Evolutionary conservation across 2,113 vertebrate species (phyloP), one percentile per base, ranked within the genome.

Genomic region (Erythrocercus mccallii): DNA sequence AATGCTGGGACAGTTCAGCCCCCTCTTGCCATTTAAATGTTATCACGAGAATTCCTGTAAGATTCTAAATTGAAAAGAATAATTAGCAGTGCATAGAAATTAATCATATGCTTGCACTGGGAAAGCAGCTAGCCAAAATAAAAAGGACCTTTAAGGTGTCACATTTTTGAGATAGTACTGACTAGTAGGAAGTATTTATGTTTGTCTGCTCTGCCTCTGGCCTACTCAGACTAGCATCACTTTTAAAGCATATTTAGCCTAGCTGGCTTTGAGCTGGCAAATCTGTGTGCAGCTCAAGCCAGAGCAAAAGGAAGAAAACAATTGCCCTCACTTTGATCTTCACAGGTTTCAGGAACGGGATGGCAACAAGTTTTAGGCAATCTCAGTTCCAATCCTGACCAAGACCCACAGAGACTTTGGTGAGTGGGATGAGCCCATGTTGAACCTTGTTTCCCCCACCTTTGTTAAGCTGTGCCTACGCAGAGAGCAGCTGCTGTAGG

Each of bases 1-100:
- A 82, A 22, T 47, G 54, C 28, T 88, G 33, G 37, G 31, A 60
- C 44, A 53, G 81, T 94, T 95, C 91, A 96, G 80, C 77, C 81
- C 78, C 40, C 38, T 94, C 69, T 91, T 96, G 92, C 96, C 87
- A 94, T 97, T 97, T 95, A 96, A 97, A 92, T 82, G 73, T 54
- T 96, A 94, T 69, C 88, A 86, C 71, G 82, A 94, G 71, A 91
- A 50, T 73, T 89, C 93, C 77, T 35, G 19, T 82, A 94, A 91
- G 30, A 78, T 81, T 88, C 51, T 20, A 58, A 77, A 92, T 64
- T 92, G 85, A 82, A 88, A 95, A 62, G 96, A 97, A 88, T 68
- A 95, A 95, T 35, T 86, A 94, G 33, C 60, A 48, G 37, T 58
- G 42, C 51, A 40, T 35, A 54, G 69, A 95, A 95, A 96, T 92